Evolutionary conservation across 2,113 vertebrate genomes (phyloP).

Genomic region (Morone chrysops): DNA sequence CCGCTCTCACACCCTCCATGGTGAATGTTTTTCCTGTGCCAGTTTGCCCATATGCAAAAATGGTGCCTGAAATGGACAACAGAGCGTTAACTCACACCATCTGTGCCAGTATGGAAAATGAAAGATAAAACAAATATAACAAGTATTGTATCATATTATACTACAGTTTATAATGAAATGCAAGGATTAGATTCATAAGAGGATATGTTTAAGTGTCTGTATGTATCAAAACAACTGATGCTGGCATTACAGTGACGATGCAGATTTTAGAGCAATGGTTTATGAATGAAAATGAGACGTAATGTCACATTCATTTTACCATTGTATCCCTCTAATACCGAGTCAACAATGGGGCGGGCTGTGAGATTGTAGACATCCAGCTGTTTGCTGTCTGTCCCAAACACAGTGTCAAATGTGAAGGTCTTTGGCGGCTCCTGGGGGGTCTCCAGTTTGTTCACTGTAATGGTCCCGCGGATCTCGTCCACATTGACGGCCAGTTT

Average conservation of each 20-base stretch:
- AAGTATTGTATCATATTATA: background rate
- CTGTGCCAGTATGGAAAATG: background rate
- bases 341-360: slow-evolving; percentile 97
- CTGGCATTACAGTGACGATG: background rate
- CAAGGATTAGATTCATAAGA: background rate
- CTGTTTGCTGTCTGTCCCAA: slow-evolving; percentile 97
- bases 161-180: background rate
- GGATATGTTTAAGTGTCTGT: background rate
- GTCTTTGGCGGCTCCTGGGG: slow-evolving; percentile 95
- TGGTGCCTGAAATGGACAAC: slow-evolving; percentile 88
- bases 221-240: background rate
- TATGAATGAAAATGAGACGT: background rate
- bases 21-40: slow-evolving; percentile 99
- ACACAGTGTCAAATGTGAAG: slow-evolving; percentile 98
- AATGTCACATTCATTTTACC: slow-evolving; percentile 81
- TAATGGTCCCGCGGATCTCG: slow-evolving; percentile 96
- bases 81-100: slow-evolving; percentile 4
- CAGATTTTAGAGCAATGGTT: background rate
- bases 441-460: slow-evolving; percentile 93
- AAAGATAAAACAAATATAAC: background rate
- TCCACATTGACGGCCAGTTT: slow-evolving; percentile 92
- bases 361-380: slow-evolving; percentile 99
- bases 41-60: slow-evolving; percentile 99
- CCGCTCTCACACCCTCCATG: slow-evolving; percentile 98
- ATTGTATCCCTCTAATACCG: slow-evolving; percentile 97